Conservation (phyloP, 2,797 vertebrate genomes). For the Adrianichthys oophorus region DNA sequence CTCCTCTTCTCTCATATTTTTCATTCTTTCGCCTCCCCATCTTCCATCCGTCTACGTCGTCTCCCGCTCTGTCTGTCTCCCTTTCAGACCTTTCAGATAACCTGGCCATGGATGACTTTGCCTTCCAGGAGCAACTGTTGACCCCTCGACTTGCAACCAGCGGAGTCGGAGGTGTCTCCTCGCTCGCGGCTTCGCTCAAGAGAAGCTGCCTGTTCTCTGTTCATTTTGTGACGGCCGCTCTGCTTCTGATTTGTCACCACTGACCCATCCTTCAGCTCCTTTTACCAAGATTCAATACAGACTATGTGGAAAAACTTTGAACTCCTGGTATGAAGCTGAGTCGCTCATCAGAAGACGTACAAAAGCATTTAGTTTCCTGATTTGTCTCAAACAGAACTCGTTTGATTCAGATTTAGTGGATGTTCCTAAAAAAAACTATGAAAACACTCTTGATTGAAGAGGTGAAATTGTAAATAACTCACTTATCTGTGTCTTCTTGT, state of each 20-base stretch:
- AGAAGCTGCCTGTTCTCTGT: slow-evolving; percentile 24
- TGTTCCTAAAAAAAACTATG: slow-evolving; percentile 16
- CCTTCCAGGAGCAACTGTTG: slow-evolving; percentile 82
- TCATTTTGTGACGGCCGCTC: slow-evolving; percentile 37
- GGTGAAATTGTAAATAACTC: slow-evolving; percentile 17
- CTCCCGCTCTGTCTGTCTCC: slow-evolving; percentile 29
- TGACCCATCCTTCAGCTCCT: slow-evolving; percentile 48
- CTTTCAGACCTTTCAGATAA: slow-evolving; percentile 79
- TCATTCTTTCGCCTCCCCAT: slow-evolving; percentile 40
- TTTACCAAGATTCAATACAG: slow-evolving; percentile 6
- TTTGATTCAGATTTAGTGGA: slow-evolving; percentile 24
- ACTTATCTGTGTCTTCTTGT: slow-evolving; percentile 15
- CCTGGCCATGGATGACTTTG: slow-evolving; percentile 82
- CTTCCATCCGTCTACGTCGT: slow-evolving; percentile 18
- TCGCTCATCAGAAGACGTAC: slow-evolving; percentile 17
- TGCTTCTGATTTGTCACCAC: slow-evolving; percentile 58
- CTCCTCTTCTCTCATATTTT: slow-evolving; percentile 44
- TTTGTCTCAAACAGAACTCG: slow-evolving; percentile 14
- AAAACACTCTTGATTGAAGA: slow-evolving; percentile 41
- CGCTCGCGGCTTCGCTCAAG: slow-evolving; percentile 49
- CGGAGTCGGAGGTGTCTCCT: slow-evolving; percentile 54
- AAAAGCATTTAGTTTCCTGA: slow-evolving; percentile 11
- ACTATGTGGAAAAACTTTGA: slow-evolving; percentile 22
- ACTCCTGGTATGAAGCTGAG: slow-evolving; percentile 14
- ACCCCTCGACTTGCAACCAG: slow-evolving; percentile 74